Evolutionary conservation across 1,140 invertebrate genomes (phyloP).

Genomic region (Doryteuthis pealeii): DNA sequence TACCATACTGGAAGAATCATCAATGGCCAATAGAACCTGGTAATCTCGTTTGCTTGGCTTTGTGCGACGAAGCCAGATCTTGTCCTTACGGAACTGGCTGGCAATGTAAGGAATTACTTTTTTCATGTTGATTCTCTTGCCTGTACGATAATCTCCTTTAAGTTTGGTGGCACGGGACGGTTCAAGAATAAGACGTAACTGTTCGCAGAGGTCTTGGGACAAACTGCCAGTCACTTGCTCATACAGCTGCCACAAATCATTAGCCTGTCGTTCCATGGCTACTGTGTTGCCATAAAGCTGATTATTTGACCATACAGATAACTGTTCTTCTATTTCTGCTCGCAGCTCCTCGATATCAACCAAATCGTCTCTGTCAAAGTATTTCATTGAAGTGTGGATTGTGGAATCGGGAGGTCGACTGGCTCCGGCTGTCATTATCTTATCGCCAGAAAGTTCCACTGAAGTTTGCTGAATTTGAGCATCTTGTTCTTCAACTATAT

Average conservation of each 20-base stretch:
- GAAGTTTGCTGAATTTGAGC: constrained; percentile 56
- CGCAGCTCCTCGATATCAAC: constrained; percentile 50
- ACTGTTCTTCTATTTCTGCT: constrained; percentile 63
- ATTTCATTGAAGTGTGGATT: constrained; percentile 64
- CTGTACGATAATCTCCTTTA: constrained; percentile 92
- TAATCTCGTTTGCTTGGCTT: constrained; percentile 95
- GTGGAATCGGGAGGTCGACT: constrained; percentile 72
- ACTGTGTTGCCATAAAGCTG: constrained; percentile 9
- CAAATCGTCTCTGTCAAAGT: constrained; percentile 32
- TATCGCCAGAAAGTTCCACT: constrained; percentile 77
- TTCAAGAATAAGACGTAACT: constrained; percentile 89
- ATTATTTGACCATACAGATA: constrained; percentile 59
- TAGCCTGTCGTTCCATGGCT: constrained; percentile 31
- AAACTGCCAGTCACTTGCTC: constrained; percentile 68
- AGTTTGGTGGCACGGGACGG: constrained; percentile 89
- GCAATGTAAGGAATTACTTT: constrained; percentile 97
- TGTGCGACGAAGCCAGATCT: constrained; percentile 96
- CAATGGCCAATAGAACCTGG: constrained; percentile 91
- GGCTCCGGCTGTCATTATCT: constrained; percentile 69
- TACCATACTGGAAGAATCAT: constrained; percentile 83
- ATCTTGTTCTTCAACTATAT: constrained; percentile 43
- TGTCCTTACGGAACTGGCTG: constrained; percentile 97
- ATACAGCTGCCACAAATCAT: constrained; percentile 62
- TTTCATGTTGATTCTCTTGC: constrained; percentile 96
- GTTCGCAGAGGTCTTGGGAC: constrained; percentile 89